Evolutionary conservation across 2,888 invertebrate species (phyloP).

Genomic region (Conomelus anceps): DNA sequence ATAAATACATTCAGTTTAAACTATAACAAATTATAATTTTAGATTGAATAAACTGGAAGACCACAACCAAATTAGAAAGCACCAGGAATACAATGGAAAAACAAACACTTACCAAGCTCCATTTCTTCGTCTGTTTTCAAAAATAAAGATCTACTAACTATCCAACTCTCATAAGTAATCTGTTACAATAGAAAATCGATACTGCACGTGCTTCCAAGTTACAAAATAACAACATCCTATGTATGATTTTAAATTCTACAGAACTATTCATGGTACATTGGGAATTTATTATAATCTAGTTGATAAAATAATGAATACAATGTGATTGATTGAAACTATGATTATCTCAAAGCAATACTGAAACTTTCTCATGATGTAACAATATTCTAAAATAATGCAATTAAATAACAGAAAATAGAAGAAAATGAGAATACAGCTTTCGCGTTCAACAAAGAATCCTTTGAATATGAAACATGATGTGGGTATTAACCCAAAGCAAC

Average conservation of each 20-base stretch:
- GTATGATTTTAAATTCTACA: background rate
- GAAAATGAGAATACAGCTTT: background rate
- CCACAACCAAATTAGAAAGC: background rate
- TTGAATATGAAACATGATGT: too few relatives aligned
- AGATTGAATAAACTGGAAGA: background rate
- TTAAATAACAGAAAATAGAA: background rate
- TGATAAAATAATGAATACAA: too few relatives aligned
- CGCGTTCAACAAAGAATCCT: too few relatives aligned
- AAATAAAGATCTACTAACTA: background rate
- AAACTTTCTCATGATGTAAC: background rate
- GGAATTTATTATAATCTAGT: background rate
- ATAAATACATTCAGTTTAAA: too few relatives aligned
- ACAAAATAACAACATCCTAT: background rate
- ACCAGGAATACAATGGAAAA: too few relatives aligned
- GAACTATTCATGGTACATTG: background rate
- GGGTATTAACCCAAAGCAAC: too few relatives aligned
- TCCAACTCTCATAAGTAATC: too few relatives aligned
- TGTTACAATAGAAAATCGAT: too few relatives aligned
- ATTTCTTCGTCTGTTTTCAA: background rate
- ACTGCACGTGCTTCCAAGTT: too few relatives aligned
- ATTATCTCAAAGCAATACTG: background rate
- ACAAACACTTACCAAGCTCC: background rate
- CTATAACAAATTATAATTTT: background rate
- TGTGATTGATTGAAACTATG: too few relatives aligned
- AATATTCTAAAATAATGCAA: background rate